A percentile compares a stretch with the other conserved stretches of the same genome.
These are phyloP conservation scores for Lepidurus arcticus DNA, from an alignment of 1,140 invertebrate species.

Conservation along the genomic window DNA sequence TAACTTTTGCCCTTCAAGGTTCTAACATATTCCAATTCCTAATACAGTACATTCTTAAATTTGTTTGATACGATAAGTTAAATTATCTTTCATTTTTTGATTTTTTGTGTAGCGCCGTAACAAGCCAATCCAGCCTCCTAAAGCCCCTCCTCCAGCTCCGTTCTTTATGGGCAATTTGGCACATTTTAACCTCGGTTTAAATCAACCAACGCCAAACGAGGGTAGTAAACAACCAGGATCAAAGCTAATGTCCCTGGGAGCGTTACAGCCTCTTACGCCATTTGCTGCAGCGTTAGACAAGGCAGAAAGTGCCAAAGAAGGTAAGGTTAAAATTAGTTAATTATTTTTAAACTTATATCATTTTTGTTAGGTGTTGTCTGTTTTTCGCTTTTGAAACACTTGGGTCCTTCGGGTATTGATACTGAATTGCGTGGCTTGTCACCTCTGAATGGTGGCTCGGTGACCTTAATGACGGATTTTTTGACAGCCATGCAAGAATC, in stretches of 20 bases:
- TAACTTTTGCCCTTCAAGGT: not conserved
- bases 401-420: constrained; percentile 81
- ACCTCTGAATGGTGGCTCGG: constrained; percentile 61
- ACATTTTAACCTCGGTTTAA: constrained; percentile 50
- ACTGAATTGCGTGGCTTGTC: constrained; percentile 78
- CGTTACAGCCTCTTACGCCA: constrained; percentile 35
- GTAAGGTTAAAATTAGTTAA: constrained; percentile 1
- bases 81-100: constrained; percentile 6
- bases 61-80: not conserved
- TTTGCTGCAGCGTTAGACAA: constrained; percentile 38
- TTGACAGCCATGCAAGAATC: constrained; percentile 66
- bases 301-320: constrained; percentile 36
- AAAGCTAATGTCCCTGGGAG: constrained; percentile 21
- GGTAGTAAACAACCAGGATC: constrained; percentile 35
- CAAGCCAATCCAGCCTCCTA: constrained; percentile 78
- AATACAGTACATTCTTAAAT: not conserved
- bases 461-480: constrained; percentile 68
- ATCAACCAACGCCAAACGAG: constrained; percentile 5
- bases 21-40: not conserved
- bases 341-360: constrained; percentile 3
- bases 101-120: constrained; percentile 57
- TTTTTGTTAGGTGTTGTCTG: constrained; percentile 45
- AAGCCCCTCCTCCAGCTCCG: constrained; percentile 75
- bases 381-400: constrained; percentile 67
- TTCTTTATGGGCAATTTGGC: constrained; percentile 91